Conservation (phyloP, 2,888 invertebrate genomes). For the Acanthosepion esculentum region DNA sequence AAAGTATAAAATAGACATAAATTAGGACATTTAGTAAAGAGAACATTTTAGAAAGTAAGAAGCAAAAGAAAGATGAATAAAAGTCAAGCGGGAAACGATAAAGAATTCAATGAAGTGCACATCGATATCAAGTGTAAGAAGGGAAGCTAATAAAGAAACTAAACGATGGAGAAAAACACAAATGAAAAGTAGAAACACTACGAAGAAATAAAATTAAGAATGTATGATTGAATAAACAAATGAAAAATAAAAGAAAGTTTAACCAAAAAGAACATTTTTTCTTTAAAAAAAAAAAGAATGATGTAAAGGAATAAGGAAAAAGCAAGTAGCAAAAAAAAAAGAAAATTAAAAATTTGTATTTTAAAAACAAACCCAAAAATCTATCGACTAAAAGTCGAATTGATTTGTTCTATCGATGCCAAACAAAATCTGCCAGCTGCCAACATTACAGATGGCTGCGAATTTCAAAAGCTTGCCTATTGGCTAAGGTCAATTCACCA, state of each 20-base stretch:
- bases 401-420: constrained; percentile 20
- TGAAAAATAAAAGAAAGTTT: not conserved
- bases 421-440: constrained; percentile 33
- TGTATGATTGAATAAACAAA: not conserved
- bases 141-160: not conserved
- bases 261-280: not conserved
- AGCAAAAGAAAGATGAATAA: too few relatives aligned
- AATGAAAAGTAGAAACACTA: not conserved
- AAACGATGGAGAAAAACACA: not conserved
- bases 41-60: too few relatives aligned
- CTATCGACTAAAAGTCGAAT: not conserved
- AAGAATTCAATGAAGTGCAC: not conserved
- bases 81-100: not conserved
- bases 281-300: too few relatives aligned
- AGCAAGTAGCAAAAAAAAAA: too few relatives aligned
- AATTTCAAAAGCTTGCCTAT: constrained; percentile 33
- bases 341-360: too few relatives aligned
- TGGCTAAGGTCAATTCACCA: not conserved
- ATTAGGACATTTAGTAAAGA: too few relatives aligned
- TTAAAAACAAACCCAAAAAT: not conserved
- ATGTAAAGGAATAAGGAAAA: too few relatives aligned
- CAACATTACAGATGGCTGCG: constrained; percentile 7
- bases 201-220: not conserved
- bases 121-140: not conserved
- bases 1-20: not conserved